Conservation (phyloP, 2,888 invertebrate species). For the Agrotis exclamationis region DNA sequence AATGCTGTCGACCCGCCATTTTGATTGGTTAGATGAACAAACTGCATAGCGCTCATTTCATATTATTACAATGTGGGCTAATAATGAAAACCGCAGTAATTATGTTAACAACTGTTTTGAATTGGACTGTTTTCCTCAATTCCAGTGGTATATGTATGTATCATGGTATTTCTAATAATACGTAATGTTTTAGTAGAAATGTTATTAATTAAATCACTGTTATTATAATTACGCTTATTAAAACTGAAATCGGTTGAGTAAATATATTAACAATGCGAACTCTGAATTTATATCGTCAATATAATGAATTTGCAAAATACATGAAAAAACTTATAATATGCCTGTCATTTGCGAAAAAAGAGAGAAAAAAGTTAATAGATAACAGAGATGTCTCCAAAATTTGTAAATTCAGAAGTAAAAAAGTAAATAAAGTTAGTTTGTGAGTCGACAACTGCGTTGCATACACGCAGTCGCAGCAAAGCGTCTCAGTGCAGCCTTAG, state of each 20-base stretch:
- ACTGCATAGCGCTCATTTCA: slow-evolving; percentile 46
- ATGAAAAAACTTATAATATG: too few relatives aligned
- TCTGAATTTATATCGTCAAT: background rate
- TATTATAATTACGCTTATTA: background rate
- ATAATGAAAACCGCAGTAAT: slow-evolving; percentile 47
- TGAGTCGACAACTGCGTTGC: too few relatives aligned
- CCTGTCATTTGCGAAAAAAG: too few relatives aligned
- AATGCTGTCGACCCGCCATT: slow-evolving; percentile 14
- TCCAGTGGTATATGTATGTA: background rate
- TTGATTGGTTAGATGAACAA: slow-evolving; percentile 31
- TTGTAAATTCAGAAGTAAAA: too few relatives aligned
- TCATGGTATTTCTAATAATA: slow-evolving; percentile 16
- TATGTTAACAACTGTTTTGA: slow-evolving; percentile 46
- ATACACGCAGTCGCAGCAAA: too few relatives aligned
- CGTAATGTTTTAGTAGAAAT: slow-evolving; percentile 12
- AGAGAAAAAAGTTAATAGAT: too few relatives aligned
- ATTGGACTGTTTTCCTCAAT: slow-evolving; percentile 23
- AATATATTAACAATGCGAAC: background rate
- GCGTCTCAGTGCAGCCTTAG: too few relatives aligned
- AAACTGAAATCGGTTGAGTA: background rate
- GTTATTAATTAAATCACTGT: background rate
- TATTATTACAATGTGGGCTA: slow-evolving; percentile 48
- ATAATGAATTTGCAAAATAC: too few relatives aligned
- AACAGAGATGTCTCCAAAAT: too few relatives aligned
- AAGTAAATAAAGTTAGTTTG: too few relatives aligned